Percentiles rank a stretch among this genome's conserved stretches.
Evolutionary conservation across 2,113 vertebrate species (phyloP).

Genomic region (Calyptommatus sinebrachiatus): DNA sequence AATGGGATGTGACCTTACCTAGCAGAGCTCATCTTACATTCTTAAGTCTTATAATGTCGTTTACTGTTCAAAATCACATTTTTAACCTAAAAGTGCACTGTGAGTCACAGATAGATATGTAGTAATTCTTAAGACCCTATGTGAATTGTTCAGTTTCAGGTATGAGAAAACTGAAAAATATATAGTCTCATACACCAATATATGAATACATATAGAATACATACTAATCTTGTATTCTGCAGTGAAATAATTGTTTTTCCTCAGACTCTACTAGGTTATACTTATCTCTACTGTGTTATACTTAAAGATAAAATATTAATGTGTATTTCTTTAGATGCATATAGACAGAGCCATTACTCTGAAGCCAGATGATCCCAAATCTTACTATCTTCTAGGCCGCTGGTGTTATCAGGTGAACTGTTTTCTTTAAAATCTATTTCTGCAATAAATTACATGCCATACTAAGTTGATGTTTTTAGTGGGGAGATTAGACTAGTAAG

Average conservation of each 20-base stretch:
- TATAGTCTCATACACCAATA: no score
- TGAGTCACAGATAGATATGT: no score
- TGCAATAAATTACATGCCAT: neutral
- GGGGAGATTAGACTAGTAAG: neutral
- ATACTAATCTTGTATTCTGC: no score
- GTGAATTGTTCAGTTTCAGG: no score
- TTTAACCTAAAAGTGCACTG: no score
- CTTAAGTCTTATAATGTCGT: no score
- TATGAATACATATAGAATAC: no score
- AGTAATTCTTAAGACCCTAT: no score
- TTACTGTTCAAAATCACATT: no score
- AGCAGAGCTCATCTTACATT: no score
- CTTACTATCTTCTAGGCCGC: conserved; percentile 75
- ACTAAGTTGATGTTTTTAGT: neutral
- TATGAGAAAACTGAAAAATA: no score
- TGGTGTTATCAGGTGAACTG: conserved; percentile 78
- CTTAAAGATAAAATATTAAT: neutral
- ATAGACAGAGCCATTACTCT: conserved; percentile 75
- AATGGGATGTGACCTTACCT: no score
- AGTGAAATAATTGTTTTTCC: neutral
- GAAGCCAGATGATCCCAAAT: conserved; percentile 71
- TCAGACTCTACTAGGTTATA: neutral
- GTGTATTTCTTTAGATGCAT: conserved; percentile 66
- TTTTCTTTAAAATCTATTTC: neutral
- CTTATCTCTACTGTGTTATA: neutral